These are phyloP conservation scores for Vidua chalybeata DNA, from an alignment of 2,113 vertebrate genomes.

Conservation along the genomic window DNA sequence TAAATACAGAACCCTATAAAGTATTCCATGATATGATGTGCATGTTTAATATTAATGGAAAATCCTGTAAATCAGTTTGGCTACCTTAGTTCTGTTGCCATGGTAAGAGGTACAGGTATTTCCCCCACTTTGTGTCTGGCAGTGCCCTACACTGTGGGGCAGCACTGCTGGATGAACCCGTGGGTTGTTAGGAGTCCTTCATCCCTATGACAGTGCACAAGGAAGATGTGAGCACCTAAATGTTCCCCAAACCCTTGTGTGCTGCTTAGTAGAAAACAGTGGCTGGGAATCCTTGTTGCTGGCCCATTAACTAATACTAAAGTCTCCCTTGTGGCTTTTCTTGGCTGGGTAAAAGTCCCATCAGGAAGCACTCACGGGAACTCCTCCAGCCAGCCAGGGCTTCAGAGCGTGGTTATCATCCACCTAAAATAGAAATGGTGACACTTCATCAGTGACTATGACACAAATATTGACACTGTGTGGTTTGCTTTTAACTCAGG, in stretches of 20 bases:
- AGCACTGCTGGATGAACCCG: neutral
- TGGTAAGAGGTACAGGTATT: neutral
- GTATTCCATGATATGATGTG: neutral
- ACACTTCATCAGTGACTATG: neutral
- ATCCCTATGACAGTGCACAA: neutral
- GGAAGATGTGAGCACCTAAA: neutral
- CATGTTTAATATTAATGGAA: neutral
- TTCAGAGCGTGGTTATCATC: neutral
- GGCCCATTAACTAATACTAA: neutral
- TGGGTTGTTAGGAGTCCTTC: neutral
- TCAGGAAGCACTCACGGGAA: neutral
- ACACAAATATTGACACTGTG: neutral
- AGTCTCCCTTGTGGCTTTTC: neutral
- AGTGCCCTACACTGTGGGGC: neutral
- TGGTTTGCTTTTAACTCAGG: neutral
- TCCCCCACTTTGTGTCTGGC: rapidly evolving
- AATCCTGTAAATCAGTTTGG: neutral
- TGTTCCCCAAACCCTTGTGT: neutral
- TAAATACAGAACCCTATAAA: neutral
- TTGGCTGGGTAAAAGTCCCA: neutral
- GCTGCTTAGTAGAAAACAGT: neutral
- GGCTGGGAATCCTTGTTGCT: neutral
- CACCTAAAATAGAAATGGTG: neutral
- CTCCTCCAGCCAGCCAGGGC: neutral
- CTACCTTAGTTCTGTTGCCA: neutral